Base-by-base conservation (phyloP, 1,140 invertebrate species). In the Drosophila orena region DNA sequence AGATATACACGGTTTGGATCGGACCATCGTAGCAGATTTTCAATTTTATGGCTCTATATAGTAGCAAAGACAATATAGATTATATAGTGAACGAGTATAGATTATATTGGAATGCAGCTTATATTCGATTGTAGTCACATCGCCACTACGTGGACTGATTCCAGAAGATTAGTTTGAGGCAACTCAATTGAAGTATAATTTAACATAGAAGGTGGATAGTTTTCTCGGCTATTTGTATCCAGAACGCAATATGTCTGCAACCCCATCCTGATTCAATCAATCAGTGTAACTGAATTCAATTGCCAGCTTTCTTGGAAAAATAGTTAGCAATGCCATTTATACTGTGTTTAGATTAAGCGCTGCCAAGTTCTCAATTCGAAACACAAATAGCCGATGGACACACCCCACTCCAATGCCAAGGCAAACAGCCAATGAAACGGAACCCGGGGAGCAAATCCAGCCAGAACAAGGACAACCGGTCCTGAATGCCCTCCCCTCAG, bases 321-420 rank as follows among this genome's bases (percentile, higher is more conserved):
- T 50, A 59, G 47, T 55, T 37, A 59, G 24, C 12, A 50, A 8
- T 57, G 24, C 57, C 38, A 24, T 73, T 75, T 53, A 52, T 86
- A 81, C 81, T 86, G 61, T 86, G 52, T 69, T 80, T 85, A 68
- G 73, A 62, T 80, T 66, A 77, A 62, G 24, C 38, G 30, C 40
- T 40, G n/a, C 38, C 49, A 53, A 35, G 76, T 57, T 43, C 74
- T 66, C 81, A 79, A 90, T 81, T 79, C 66, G 72, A 81, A 76
- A 77, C 53, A 79, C 58, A 81, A 90, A 90, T 62, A 86, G 14
- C 58, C 70, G 52, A 2, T 11, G 44, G 83, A 64, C 47, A 62
- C 24, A 37, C 37, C 44, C 38, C 35, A 24, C 15, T 22, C 46
- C 50, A 44, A 3, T 12, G 10, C 15, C 37, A 69, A 79, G 24